Evolutionary conservation across 1,140 invertebrate genomes (phyloP), one percentile per base, ranked within the genome.

Genomic region (Trichonephila inaurata): DNA sequence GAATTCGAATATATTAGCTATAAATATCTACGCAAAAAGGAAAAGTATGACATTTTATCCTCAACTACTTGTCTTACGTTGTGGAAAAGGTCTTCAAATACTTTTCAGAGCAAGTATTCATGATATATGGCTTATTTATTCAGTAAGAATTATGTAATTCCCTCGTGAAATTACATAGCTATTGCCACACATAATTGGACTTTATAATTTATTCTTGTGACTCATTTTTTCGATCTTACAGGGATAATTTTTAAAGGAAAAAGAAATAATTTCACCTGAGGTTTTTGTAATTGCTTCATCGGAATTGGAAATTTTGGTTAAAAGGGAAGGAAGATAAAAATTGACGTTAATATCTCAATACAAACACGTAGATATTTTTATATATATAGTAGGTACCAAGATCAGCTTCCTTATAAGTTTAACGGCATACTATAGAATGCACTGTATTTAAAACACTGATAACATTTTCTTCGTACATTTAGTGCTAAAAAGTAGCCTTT

Each of bases 291-390:
- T 77, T 77, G 72, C 24, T 33, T 28, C 16, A 77, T 77, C 40
- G 33, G 18, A 24, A 77, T 77, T 33, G 28, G 24, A 28, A 40
- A 33, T 33, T 14, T 16, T 28, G 18, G 72, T 77, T 77, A 40
- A 33, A 77, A 28, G 33, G 72, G 28, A 28, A 77, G 33, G 18
- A 28, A 28, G 72, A 14, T 1, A 77, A 77, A 77, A 77, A 77
- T 77, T 77, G 33, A 28, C 33, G 28, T 77, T 77, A 77, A 77
- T 77, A 28, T 33, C 72, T 77, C 14, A 33, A 77, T 77, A 77
- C 28, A 77, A 77, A 40, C 33, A 12, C 28, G 14, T 40, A 77
- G 33, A 77, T 77, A 28, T 40, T 18, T n/a, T 14, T 69, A n/a
- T 69, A 8, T 40, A 51, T 51, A 51, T 51, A 8, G 10, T 51